Percentiles rank a stretch among this genome's conserved stretches.
These are phyloP conservation scores for Apeira syringaria DNA, from an alignment of 2,888 invertebrate species.

Conservation along the genomic window DNA sequence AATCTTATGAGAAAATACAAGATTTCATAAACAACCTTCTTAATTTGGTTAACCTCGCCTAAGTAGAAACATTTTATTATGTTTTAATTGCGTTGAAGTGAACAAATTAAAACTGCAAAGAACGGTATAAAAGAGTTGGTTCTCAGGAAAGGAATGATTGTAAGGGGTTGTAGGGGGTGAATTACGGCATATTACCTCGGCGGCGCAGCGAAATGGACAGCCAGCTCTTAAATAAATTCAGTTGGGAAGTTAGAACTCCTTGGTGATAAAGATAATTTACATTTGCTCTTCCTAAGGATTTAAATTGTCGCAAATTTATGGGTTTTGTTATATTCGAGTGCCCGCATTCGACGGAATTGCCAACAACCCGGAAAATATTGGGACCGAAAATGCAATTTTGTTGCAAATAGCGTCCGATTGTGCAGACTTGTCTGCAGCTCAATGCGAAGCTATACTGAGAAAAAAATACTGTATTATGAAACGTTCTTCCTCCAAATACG, in stretches of 20 bases:
- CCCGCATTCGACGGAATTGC: constrained; percentile 11
- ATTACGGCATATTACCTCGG: constrained; percentile 41
- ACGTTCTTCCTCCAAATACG: too few species aligned
- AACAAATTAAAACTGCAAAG: constrained; percentile 29
- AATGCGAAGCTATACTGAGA: constrained; percentile 15
- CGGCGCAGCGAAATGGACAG: constrained; percentile 37
- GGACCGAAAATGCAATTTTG: constrained; percentile 21
- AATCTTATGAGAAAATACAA: constrained; percentile 5
- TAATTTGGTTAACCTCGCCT: constrained; percentile 8
- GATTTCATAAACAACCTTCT: constrained; percentile 9
- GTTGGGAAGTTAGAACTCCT: constrained; percentile 28
- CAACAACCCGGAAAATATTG: constrained; percentile 17
- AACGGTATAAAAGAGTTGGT: constrained; percentile 27
- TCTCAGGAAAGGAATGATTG: constrained; percentile 31
- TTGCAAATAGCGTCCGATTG: constrained; percentile 27
- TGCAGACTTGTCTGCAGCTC: constrained; percentile 25
- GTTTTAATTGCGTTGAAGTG: constrained; percentile 30
- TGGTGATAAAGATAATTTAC: constrained; percentile 12
- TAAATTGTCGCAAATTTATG: constrained; percentile 15
- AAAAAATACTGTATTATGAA: too few species aligned
- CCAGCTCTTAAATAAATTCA: constrained; percentile 37
- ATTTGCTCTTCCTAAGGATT: constrained; percentile 13
- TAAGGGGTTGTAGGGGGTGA: constrained; percentile 37
- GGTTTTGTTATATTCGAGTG: constrained; percentile 5
- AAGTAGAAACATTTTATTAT: constrained; percentile 13